Conservation (phyloP, 2,113 vertebrate species). For the Rhineura floridana region DNA sequence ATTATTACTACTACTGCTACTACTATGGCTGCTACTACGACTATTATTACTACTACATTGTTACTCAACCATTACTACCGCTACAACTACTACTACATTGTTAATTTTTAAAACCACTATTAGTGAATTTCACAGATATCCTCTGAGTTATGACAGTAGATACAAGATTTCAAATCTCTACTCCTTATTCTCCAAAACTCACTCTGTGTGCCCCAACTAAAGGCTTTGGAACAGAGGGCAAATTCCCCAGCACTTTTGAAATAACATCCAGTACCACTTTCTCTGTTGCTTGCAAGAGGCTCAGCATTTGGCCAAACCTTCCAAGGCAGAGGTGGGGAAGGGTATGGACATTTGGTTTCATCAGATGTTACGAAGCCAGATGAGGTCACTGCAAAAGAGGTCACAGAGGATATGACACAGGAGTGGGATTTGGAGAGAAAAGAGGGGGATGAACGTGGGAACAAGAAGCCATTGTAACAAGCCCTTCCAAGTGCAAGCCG, state of each 20-base stretch:
- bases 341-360: constrained; percentile 24
- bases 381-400: constrained; percentile 63
- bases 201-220: neutral
- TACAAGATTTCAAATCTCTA: neutral
- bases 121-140: constrained; percentile 55
- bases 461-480: constrained; percentile 70
- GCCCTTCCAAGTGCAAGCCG: constrained; percentile 41
- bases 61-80: no score
- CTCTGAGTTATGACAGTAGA: constrained; percentile 16
- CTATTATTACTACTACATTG: no score
- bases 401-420: constrained; percentile 65
- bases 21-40: no score
- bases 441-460: constrained; percentile 10
- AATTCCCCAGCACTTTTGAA: neutral
- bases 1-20: neutral
- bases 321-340: neutral
- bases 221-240: neutral
- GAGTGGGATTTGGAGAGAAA: constrained; percentile 34
- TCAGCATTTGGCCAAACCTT: neutral
- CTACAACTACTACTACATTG: no score
- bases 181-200: neutral
- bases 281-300: fast-evolving
- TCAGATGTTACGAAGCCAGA: constrained; percentile 49
- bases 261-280: neutral
- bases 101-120: constrained; percentile 12